These are phyloP conservation scores for Thomomys bottae DNA, from an alignment of 2,113 vertebrate genomes.

Conservation along the genomic window DNA sequence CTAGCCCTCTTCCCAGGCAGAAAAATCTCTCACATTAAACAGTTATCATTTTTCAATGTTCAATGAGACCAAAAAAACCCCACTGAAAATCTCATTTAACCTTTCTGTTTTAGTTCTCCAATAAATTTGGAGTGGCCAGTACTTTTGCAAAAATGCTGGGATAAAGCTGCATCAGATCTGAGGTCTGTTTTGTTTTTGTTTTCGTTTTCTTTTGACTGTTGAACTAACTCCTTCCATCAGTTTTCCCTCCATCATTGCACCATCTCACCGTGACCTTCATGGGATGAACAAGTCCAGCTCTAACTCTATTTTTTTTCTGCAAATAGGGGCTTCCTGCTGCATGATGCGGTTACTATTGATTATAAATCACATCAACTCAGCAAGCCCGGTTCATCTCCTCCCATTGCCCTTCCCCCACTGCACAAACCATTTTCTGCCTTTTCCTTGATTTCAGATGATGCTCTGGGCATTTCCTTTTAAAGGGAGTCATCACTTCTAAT, in stretches of 20 bases:
- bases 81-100: slow-evolving; percentile 82
- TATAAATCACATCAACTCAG: slow-evolving; percentile 72
- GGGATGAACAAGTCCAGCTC: slow-evolving; percentile 67
- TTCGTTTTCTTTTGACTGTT: slow-evolving; percentile 51
- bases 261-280: slow-evolving; percentile 78
- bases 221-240: slow-evolving; percentile 71
- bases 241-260: slow-evolving; percentile 71
- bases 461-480: slow-evolving; percentile 54
- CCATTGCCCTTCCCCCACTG: not conserved
- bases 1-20: slow-evolving; percentile 62
- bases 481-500: slow-evolving; percentile 33
- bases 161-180: slow-evolving; percentile 73
- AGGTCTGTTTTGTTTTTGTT: too few relatives aligned
- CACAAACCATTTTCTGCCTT: not conserved
- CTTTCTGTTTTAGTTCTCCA: slow-evolving; percentile 79
- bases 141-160: slow-evolving; percentile 74
- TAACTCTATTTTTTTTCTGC: slow-evolving; percentile 34
- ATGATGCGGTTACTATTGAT: slow-evolving; percentile 83
- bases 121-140: slow-evolving; percentile 78
- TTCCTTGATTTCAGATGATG: slow-evolving; percentile 43
- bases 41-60: slow-evolving; percentile 81
- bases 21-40: slow-evolving; percentile 81
- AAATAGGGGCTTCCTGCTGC: slow-evolving; percentile 51
- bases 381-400: not conserved
- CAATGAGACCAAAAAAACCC: slow-evolving; percentile 83